Base-by-base conservation (phyloP, 2,888 invertebrate species). In the Oscheius sp. region DNA sequence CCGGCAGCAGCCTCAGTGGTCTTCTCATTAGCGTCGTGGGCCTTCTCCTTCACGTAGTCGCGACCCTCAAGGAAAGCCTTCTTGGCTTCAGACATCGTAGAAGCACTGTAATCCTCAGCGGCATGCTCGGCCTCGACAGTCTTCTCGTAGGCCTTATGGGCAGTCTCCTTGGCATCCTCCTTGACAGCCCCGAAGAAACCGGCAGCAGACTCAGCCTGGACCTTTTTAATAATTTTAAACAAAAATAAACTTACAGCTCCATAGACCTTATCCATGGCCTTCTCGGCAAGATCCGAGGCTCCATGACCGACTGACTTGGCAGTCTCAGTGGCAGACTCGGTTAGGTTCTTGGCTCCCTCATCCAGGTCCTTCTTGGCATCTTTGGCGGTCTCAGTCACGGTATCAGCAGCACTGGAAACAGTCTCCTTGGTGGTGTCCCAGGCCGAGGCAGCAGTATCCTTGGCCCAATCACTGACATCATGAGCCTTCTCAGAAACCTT, bases 41-140 rank as follows among this genome's bases (percentile, higher is more conserved):
- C 53, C 60, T 60, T 63, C n/a, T 72, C 63, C 53, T 51, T 37
- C 5, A 72, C 53, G 62, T 62, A 72, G 10, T 72, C 72, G 13
- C 72, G 72, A 7, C 74, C 74, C 51, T 74, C 74, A 1, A 74
- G 48, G 66, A 74, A 74, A 37, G 74, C 74, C 68, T 68, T 66
- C 58, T 74, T 74, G 9, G 74, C 74, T 29, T 74, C 68, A n/a
- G 74, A 74, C 74, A 74, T 74, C 29, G 74, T 68, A 10, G 74
- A 58, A 13, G 37, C 11, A 21, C 50, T 68, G n/a, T n/a, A 37
- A 21, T 57, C 57, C 35, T 68, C 66, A 5, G 33, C 33, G 35
- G 60, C 13, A 5, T 72, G 21, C 62, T 72, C 42, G 42, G 7
- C 42, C 42, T 42, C 42, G 42, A 55, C 55, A 10, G 55, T 21